Evolutionary conservation across 2,113 vertebrate genomes (phyloP).

Genomic region (Psittacara wagleri): DNA sequence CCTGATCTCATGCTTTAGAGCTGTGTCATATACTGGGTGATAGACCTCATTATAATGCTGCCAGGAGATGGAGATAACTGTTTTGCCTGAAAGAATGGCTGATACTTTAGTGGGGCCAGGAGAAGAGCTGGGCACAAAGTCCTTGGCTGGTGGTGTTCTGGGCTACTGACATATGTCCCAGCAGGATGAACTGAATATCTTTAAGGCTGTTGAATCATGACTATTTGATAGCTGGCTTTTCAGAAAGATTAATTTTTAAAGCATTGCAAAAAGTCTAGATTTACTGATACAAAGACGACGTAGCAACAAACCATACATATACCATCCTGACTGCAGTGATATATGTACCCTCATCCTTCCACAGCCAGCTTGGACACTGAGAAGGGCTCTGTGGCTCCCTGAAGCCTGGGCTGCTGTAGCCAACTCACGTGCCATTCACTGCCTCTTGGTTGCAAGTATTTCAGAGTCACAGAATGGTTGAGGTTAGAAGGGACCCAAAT

Average conservation of each 20-base stretch:
- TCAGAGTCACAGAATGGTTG: not conserved
- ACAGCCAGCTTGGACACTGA: not conserved
- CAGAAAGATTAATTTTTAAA: not conserved
- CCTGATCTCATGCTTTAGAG: not conserved
- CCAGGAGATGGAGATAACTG: not conserved
- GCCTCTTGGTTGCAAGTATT: not conserved
- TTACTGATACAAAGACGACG: not conserved
- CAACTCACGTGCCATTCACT: not conserved
- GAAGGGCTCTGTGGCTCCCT: rapidly evolving
- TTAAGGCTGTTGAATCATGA: not conserved
- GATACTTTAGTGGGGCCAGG: not conserved
- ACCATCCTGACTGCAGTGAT: rapidly evolving
- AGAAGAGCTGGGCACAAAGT: not conserved
- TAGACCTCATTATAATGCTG: not conserved
- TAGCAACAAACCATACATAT: not conserved
- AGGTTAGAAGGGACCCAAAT: not conserved
- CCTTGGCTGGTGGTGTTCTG: not conserved
- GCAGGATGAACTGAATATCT: not conserved
- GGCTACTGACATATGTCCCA: not conserved
- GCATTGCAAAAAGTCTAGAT: not conserved
- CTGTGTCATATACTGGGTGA: not conserved
- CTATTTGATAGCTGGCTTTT: not conserved
- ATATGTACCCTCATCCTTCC: not conserved
- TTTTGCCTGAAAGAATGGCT: not conserved
- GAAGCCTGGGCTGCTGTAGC: not conserved